These are phyloP conservation scores for Crotalus horridus DNA, from an alignment of 2,113 vertebrate species.

Conservation along the genomic window DNA sequence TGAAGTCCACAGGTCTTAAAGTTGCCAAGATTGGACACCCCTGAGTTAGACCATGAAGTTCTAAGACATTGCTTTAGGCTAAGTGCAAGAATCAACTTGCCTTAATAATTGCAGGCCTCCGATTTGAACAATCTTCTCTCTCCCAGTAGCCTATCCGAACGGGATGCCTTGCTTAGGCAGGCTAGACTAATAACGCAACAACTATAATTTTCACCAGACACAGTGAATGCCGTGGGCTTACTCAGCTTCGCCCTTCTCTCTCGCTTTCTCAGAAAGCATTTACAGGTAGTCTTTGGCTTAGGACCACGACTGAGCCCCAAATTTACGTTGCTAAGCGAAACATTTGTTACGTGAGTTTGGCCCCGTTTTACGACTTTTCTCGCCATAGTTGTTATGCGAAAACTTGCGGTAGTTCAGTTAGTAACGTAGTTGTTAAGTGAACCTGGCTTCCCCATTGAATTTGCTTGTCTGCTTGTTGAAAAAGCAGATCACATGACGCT, in stretches of 20 bases:
- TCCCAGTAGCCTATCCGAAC: accelerated
- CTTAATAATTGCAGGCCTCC: constrained; percentile 22
- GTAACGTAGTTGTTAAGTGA: background rate
- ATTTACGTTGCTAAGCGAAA: background rate
- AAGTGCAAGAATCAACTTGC: constrained; percentile 44
- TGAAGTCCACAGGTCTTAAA: background rate
- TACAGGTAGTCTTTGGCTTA: background rate
- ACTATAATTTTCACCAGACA: constrained; percentile 7
- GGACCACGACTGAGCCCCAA: background rate
- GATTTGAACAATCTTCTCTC: background rate
- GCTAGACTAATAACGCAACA: background rate
- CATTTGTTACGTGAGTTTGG: background rate
- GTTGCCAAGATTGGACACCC: background rate
- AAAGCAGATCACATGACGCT: background rate
- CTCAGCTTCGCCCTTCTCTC: background rate
- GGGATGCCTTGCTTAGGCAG: background rate
- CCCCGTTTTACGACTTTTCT: background rate
- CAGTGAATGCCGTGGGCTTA: background rate
- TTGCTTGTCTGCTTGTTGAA: background rate
- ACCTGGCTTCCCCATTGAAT: background rate
- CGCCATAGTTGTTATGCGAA: background rate
- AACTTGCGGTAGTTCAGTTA: no score
- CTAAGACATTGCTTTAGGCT: constrained; percentile 19
- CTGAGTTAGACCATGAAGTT: constrained; percentile 11
- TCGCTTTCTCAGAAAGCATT: background rate